Evolutionary conservation across 2,113 vertebrate species (phyloP), one percentile per base, ranked within the genome.

Genomic region (Prunella fulvescens): DNA sequence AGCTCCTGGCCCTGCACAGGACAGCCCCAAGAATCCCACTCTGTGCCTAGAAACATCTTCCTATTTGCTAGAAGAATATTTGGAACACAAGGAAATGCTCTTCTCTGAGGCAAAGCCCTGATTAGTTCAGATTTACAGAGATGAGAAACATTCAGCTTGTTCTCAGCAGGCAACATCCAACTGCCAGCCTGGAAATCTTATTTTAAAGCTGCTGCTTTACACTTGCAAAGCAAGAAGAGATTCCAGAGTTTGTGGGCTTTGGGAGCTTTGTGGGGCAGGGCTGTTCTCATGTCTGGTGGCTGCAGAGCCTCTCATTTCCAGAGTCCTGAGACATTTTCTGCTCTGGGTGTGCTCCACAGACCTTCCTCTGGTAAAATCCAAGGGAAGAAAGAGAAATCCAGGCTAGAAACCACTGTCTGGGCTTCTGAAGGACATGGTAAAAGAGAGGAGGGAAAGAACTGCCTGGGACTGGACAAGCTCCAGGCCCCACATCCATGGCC

Each of bases 401-500:
- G 54, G 90, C 66, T 91, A 94, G 83, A 97, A 97, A 97, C 97
- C 95, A 92, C 95, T 94, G 96, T 97, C 96, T 96, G 84, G 94
- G 81, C 92, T 96, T 95, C 94, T 76, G 91, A 85, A 91, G 92
- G 92, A 97, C 97, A 97, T 85, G 57, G 92, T 92, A 94, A 91
- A 93, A 93, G 96, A 40, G 72, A 37, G 54, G 22, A 29, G 89
- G 60, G 40, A 61, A 74, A 74, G 24, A 89, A 53, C 86, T 74
- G 53, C 53, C 45, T 37, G 95, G 62, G 92, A 92, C 96, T 98
- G 98, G 97, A 96, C 86, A 45, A 37, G n/a, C 91, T 98, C 98
- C 98, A 98, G 96, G 94, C 91, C 69, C 95, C 81, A 62, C 86
- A 95, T 93, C 97, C 98, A 98, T 93, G 98, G 97, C 93, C 90